A percentile compares a stretch with the other conserved stretches of the same genome.
phyloP scores from a whole-genome alignment of 2,113 vertebrate genomes.

The Rhombomys opimus region DNA sequence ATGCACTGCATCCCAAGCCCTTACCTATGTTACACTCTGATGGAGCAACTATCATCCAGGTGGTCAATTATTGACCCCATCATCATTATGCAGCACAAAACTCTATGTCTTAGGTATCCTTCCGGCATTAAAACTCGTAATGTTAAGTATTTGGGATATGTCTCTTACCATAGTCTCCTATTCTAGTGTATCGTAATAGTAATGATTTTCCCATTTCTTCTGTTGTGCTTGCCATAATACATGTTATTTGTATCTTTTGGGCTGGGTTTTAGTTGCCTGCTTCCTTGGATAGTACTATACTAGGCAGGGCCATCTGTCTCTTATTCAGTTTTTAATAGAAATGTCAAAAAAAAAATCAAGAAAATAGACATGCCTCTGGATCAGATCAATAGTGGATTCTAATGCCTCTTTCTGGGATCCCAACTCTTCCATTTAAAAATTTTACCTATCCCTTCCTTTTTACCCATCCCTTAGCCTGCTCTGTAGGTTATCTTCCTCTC shows the following conservation, averaged over 20 bases:
- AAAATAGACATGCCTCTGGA: not conserved
- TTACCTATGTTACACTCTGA: not conserved
- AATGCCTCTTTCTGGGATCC: not conserved
- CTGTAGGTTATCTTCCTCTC: no score
- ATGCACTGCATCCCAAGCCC: not conserved
- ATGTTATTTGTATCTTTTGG: not conserved
- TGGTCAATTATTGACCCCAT: not conserved
- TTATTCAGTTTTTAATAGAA: not conserved
- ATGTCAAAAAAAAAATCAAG: not conserved
- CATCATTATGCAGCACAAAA: no score
- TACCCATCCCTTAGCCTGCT: not conserved
- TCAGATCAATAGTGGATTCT: slow-evolving; percentile 9
- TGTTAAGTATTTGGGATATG: not conserved
- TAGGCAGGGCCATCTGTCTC: not conserved
- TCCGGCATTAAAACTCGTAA: not conserved
- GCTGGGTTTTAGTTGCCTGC: not conserved
- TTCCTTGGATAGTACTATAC: not conserved
- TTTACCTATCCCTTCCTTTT: not conserved
- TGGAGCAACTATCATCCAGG: no score
- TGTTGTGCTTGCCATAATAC: not conserved
- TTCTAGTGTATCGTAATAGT: not conserved
- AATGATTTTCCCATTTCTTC: not conserved
- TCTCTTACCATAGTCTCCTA: not conserved
- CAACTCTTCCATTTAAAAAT: not conserved
- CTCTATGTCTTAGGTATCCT: not conserved